Percentiles rank a stretch among this genome's conserved stretches.
Conservation (phyloP, 2,888 invertebrate species). For the Drosophila anomalata region DNA sequence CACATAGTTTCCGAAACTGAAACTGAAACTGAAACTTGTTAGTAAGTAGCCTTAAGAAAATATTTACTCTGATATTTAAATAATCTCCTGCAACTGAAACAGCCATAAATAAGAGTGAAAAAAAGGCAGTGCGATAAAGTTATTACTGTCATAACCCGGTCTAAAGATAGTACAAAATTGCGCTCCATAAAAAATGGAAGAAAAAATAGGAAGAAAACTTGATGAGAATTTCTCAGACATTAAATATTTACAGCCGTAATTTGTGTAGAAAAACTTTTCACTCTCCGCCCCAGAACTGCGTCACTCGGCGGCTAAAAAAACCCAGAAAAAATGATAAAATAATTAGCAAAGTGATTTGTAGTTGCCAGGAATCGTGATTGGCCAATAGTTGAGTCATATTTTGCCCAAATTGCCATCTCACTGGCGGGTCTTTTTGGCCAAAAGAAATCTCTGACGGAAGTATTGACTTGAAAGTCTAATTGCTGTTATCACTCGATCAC, state of each 20-base stretch:
- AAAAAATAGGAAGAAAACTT: too few relatives aligned
- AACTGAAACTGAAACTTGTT: too few relatives aligned
- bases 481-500: constrained; percentile 7
- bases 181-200: too few relatives aligned
- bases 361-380: constrained; percentile 25
- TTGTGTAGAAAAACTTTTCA: constrained; percentile 16
- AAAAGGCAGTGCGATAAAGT: constrained; percentile 1
- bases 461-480: constrained; percentile 1
- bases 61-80: neutral
- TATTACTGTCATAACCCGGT: constrained; percentile 10
- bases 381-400: constrained; percentile 15
- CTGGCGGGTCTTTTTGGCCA: neutral
- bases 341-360: constrained; percentile 10
- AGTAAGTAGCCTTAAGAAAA: neutral
- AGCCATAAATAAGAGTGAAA: neutral
- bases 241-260: constrained; percentile 33
- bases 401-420: neutral
- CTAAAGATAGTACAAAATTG: constrained; percentile 15
- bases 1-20: neutral
- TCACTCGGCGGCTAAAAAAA: constrained; percentile 8
- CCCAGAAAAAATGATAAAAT: neutral
- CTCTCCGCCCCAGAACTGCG: constrained; percentile 19
- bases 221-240: constrained; percentile 11
- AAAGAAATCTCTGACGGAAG: neutral
- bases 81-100: constrained; percentile 8